A percentile compares a stretch with the other conserved stretches of the same genome.
phyloP scores from a whole-genome alignment of 1,140 invertebrate species.

The Aplysia californica region DNA sequence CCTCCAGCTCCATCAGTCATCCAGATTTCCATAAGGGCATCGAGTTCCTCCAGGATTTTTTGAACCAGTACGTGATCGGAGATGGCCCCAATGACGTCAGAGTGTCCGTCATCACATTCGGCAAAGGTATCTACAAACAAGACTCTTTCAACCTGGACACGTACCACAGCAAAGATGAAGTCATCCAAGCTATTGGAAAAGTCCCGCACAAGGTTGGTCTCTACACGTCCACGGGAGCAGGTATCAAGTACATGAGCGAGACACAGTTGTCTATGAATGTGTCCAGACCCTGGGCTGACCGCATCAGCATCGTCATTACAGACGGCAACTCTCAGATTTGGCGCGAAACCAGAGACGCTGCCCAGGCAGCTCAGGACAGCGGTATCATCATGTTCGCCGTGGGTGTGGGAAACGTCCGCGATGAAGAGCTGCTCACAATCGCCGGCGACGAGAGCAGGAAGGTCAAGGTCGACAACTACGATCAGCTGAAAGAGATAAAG shows the following conservation, averaged over 20 bases:
- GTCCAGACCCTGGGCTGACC: neutral
- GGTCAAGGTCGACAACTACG: too few species aligned
- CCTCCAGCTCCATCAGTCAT: too few species aligned
- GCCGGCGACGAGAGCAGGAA: neutral
- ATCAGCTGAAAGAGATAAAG: too few species aligned
- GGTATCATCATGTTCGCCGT: constrained; percentile 8
- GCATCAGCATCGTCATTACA: constrained; percentile 32
- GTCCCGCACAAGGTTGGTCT: constrained; percentile 10
- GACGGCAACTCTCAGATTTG: constrained; percentile 37
- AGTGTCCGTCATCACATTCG: too few species aligned
- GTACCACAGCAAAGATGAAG: constrained; percentile 22
- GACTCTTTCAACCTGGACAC: constrained; percentile 28
- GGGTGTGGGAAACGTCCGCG: neutral
- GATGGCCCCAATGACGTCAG: too few species aligned
- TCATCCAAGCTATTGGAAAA: constrained; percentile 15
- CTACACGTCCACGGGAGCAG: constrained; percentile 20
- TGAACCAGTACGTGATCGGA: too few species aligned
- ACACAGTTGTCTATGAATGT: constrained; percentile 8
- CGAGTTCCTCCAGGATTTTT: too few species aligned
- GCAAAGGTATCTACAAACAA: too few species aligned
- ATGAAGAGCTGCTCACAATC: neutral
- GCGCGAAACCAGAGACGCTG: too few species aligned
- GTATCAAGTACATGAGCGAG: constrained; percentile 25
- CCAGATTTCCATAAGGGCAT: too few species aligned
- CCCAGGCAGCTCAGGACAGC: too few species aligned